Conservation (phyloP, 2,797 vertebrate species). For the Scleropages formosus region DNA sequence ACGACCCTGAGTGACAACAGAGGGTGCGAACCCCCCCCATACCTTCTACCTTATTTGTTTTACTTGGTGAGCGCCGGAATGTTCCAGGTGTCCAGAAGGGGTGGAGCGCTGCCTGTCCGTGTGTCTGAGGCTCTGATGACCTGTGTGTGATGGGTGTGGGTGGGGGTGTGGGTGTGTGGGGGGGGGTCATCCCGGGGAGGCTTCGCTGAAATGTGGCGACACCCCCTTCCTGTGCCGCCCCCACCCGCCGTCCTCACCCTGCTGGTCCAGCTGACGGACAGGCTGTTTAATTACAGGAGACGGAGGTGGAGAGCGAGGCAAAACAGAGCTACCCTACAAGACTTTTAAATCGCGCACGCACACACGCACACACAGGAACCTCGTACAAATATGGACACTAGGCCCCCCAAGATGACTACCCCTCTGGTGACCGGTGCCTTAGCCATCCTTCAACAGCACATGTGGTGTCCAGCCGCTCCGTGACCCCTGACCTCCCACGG, state of each 20-base stretch:
- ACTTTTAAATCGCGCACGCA: conserved; percentile 15
- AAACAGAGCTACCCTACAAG: conserved; percentile 1
- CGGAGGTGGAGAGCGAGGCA: conserved; percentile 19
- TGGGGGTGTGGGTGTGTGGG: no score
- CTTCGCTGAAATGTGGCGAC: neutral
- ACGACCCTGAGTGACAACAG: neutral
- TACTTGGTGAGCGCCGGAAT: conserved; percentile 27
- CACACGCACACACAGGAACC: conserved; percentile 10
- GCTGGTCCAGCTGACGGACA: conserved; percentile 23
- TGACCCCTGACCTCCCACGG: conserved; percentile 25
- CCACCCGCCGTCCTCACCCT: neutral
- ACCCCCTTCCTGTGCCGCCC: neutral
- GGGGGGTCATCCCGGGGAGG: neutral
- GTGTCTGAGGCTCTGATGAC: no score
- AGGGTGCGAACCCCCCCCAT: neutral
- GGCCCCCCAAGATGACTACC: neutral
- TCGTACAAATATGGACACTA: conserved; percentile 26
- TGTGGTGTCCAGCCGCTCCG: conserved; percentile 57
- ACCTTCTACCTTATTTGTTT: conserved; percentile 3
- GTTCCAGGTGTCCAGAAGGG: neutral
- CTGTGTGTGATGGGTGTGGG: conserved; percentile 3
- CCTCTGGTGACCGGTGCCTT: neutral
- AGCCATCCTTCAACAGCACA: conserved; percentile 57
- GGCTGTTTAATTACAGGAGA: conserved; percentile 33
- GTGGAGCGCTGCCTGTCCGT: no score